Evolutionary conservation across 2,888 invertebrate genomes (phyloP).

Genomic region (Dolichopus griseipennis): DNA sequence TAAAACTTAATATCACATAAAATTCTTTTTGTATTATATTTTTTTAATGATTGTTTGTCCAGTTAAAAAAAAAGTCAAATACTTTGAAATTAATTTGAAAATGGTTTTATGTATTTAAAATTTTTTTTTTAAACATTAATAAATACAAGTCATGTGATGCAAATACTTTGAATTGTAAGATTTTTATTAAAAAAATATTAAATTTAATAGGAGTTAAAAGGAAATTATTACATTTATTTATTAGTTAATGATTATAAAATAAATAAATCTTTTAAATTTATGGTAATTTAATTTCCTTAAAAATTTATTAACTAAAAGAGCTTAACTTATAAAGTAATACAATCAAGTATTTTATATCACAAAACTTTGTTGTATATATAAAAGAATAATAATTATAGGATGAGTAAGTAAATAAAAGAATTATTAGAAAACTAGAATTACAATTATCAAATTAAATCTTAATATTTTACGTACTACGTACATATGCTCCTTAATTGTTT

Average conservation of each 20-base stretch:
- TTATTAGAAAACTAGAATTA: too few relatives aligned
- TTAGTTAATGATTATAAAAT: neutral
- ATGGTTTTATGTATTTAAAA: too few relatives aligned
- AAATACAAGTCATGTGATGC: neutral
- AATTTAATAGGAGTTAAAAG: neutral
- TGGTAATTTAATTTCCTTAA: neutral
- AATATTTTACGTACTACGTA: neutral
- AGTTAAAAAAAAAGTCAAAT: too few relatives aligned
- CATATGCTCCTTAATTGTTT: neutral
- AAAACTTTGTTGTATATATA: neutral
- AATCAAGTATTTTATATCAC: neutral
- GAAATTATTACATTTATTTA: neutral
- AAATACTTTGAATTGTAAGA: neutral
- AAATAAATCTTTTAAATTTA: neutral
- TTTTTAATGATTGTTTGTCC: too few relatives aligned
- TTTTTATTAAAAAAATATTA: neutral
- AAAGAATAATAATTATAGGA: neutral
- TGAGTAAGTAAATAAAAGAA: neutral
- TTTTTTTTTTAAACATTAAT: too few relatives aligned
- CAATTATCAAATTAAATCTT: neutral
- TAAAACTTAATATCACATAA: conserved; percentile 3
- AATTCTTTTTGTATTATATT: neutral
- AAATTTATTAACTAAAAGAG: neutral
- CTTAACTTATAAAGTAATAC: neutral
- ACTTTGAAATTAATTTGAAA: too few relatives aligned